Percentiles rank a stretch among this genome's conserved stretches.
Conservation (phyloP, 2,797 vertebrate species). For the Carapus acus region DNA sequence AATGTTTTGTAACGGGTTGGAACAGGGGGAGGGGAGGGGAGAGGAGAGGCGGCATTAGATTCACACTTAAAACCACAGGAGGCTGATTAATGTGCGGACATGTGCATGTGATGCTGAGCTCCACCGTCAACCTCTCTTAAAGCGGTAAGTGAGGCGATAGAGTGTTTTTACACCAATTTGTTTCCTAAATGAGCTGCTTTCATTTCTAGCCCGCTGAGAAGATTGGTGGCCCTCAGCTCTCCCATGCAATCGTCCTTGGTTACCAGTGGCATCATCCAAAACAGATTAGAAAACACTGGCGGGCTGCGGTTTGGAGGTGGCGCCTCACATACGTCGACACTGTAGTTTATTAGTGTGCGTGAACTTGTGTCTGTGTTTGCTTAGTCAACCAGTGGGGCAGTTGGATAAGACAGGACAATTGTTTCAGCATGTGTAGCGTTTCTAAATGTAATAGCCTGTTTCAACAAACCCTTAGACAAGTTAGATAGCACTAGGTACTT, state of each 20-base stretch:
- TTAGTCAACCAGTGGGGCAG: no score
- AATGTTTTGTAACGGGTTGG: conserved; percentile 3
- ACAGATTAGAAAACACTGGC: conserved; percentile 1
- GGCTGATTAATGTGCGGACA: conserved; percentile 27
- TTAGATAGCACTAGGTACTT: no score
- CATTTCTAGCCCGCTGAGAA: conserved; percentile 3
- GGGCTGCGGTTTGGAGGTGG: no score
- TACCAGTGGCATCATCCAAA: conserved; percentile 4
- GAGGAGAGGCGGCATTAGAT: neutral
- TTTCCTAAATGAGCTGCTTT: conserved; percentile 23
- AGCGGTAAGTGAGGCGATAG: conserved; percentile 5
- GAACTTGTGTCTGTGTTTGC: no score
- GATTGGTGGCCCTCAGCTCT: conserved; percentile 5
- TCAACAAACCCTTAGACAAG: no score
- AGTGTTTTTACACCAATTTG: conserved; percentile 22
- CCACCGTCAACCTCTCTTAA: conserved; percentile 11
- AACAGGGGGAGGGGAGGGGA: no score
- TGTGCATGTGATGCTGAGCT: conserved; percentile 4
- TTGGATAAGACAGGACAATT: no score
- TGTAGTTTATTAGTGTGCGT: no score
- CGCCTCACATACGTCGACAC: no score
- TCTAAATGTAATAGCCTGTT: no score
- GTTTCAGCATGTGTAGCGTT: no score
- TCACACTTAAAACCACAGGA: conserved; percentile 16
- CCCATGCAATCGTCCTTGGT: neutral